A percentile compares a stretch with the other conserved stretches of the same genome.
These are phyloP conservation scores for Sinhomidia bicolor DNA, from an alignment of 2,888 invertebrate genomes.

Conservation along the genomic window DNA sequence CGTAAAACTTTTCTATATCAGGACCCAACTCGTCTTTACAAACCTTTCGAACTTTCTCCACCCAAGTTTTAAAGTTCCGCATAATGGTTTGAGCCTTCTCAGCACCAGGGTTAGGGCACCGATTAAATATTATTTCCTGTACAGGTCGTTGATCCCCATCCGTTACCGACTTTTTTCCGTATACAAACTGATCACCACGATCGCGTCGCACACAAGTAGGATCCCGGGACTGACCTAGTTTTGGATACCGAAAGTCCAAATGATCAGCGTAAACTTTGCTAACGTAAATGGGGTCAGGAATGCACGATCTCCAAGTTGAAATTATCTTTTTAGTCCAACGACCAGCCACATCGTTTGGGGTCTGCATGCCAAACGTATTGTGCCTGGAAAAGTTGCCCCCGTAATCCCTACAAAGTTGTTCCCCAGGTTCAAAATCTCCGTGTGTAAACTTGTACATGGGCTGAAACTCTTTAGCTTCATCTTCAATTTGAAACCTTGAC, in stretches of 20 bases:
- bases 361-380: slow-evolving; percentile 76
- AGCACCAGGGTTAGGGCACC: slow-evolving; percentile 75
- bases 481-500: slow-evolving; percentile 81
- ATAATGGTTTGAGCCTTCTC: slow-evolving; percentile 75
- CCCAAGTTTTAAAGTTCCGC: slow-evolving; percentile 76
- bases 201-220: slow-evolving; percentile 68
- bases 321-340: slow-evolving; percentile 75
- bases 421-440: slow-evolving; percentile 83
- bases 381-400: slow-evolving; percentile 68
- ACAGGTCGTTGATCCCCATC: slow-evolving; percentile 71
- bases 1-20: slow-evolving; percentile 77
- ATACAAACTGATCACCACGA: slow-evolving; percentile 66
- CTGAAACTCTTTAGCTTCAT: slow-evolving; percentile 82
- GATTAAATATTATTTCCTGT: slow-evolving; percentile 77
- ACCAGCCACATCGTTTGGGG: slow-evolving; percentile 77
- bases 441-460: slow-evolving; percentile 83
- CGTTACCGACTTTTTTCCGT: slow-evolving; percentile 63
- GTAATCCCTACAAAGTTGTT: slow-evolving; percentile 82
- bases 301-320: slow-evolving; percentile 75
- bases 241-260: slow-evolving; percentile 76
- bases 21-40: slow-evolving; percentile 72
- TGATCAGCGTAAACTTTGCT: slow-evolving; percentile 78
- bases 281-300: slow-evolving; percentile 73
- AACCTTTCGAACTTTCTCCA: slow-evolving; percentile 71
- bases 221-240: slow-evolving; percentile 75